Evolutionary conservation across 2,797 vertebrate species (phyloP), one percentile per base, ranked within the genome.

Genomic region (Lacerta viridis): DNA sequence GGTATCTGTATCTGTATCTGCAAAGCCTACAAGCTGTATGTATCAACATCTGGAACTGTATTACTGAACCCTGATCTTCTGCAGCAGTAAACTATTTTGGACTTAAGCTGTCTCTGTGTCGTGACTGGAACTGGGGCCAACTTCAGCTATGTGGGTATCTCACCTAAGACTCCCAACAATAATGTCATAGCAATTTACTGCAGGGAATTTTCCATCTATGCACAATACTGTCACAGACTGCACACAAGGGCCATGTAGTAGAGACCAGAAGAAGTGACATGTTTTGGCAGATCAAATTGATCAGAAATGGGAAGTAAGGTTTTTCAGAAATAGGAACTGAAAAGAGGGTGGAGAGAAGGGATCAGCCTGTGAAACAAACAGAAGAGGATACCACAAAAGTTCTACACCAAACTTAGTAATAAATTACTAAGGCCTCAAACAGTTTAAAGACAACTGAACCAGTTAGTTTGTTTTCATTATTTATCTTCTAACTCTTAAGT

Each of bases 371-470:
- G 71, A 87, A 87, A 61, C 59, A 82, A 64, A 76, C n/a, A 66
- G 72, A 76, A 68, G 69, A 81, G 36, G 41, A 83, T 64, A 29
- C 72, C 39, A 36, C 71, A 83, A 76, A 75, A 64, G 66, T n/a
- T 33, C 9, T 3, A 81, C 5, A 74, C 46, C 68, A 72, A 72
- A 72, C 59, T 55, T 55, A 33, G 71, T 74, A 36, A 43, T 5
- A 15, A 18, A 17, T 61, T 75, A 76, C 55, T 29, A 61, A 72
- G 18, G 17, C 23, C 36, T 33, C 72, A 18, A 13, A 64, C 5
- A 10, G 15, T 80, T 50, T 75, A 59, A 43, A 64, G 7, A 2
- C 66, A 66, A 39, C 20, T 39, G 15, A 71, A 79, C 29, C 9
- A 13, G 55, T 75, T 55, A 68, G 13, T 50, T 23, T 66, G 50